A percentile compares a stretch with the other conserved stretches of the same genome.
These are phyloP conservation scores for Phalloptychus januarius DNA, from an alignment of 2,797 vertebrate genomes.

Conservation along the genomic window DNA sequence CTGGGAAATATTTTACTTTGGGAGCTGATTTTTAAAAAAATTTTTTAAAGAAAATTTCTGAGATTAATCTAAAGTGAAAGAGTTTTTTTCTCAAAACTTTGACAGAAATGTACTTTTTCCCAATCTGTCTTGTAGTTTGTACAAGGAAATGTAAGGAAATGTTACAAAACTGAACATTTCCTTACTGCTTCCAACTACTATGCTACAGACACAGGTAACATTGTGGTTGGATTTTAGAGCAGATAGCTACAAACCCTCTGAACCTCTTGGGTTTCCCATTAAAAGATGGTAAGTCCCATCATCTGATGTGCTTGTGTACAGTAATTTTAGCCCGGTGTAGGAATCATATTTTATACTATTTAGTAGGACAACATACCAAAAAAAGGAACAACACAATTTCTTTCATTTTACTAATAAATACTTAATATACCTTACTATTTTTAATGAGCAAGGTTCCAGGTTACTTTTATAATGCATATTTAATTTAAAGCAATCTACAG, in stretches of 20 bases:
- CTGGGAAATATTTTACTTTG: no score
- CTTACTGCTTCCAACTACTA: neutral
- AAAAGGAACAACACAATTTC: neutral
- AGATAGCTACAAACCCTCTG: neutral
- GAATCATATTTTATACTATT: neutral
- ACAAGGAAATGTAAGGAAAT: no score
- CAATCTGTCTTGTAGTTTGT: no score
- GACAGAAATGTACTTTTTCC: no score
- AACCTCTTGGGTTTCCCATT: neutral
- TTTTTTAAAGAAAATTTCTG: no score
- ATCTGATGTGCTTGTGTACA: neutral
- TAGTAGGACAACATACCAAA: neutral
- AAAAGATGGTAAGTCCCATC: neutral
- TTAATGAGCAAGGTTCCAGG: neutral
- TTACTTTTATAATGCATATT: no score
- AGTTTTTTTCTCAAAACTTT: no score
- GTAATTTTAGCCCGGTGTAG: neutral
- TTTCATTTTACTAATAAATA: neutral
- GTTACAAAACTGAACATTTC: neutral
- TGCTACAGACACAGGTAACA: neutral
- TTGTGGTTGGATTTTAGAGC: neutral
- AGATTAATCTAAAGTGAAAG: no score
- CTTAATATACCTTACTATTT: neutral
- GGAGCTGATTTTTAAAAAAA: no score
- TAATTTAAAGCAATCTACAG: neutral